phyloP scores from a whole-genome alignment of 2,113 vertebrate genomes.

The Pheucticus melanocephalus region DNA sequence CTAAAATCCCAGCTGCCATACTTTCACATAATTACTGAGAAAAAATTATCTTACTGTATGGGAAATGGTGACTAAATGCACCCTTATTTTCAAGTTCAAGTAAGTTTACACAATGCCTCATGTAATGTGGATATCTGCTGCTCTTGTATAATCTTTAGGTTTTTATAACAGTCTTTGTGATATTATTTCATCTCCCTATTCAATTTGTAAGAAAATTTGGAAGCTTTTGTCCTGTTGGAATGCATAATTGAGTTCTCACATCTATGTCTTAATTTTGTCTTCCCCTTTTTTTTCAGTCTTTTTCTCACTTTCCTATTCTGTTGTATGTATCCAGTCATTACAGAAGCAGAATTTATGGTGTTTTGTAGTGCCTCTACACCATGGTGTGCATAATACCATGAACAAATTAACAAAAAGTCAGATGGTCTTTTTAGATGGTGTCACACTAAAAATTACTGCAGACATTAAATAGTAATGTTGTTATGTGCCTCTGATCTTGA shows the following conservation, averaged over 20 bases:
- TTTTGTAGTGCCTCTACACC: neutral
- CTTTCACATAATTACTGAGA: constrained; percentile 49
- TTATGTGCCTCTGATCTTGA: neutral
- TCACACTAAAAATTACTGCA: neutral
- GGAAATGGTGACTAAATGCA: neutral
- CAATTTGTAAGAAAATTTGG: constrained; percentile 32
- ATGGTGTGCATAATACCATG: neutral
- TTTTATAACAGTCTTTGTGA: neutral
- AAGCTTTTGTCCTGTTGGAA: constrained; percentile 6
- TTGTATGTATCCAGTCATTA: neutral
- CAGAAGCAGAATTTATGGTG: neutral
- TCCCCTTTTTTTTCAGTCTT: neutral
- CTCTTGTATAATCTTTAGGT: neutral
- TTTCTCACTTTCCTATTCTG: neutral
- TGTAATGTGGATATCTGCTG: neutral
- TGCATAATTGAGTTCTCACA: neutral
- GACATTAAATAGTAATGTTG: neutral
- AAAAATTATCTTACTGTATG: neutral
- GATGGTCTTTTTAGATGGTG: neutral
- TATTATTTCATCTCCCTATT: constrained; percentile 24
- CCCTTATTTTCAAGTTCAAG: neutral
- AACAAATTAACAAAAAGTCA: neutral
- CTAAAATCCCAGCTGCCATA: constrained; percentile 35
- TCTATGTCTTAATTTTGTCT: neutral
- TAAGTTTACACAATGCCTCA: neutral